Base-by-base conservation (phyloP, 2,113 vertebrate species). In the Malaclemys terrapin region DNA sequence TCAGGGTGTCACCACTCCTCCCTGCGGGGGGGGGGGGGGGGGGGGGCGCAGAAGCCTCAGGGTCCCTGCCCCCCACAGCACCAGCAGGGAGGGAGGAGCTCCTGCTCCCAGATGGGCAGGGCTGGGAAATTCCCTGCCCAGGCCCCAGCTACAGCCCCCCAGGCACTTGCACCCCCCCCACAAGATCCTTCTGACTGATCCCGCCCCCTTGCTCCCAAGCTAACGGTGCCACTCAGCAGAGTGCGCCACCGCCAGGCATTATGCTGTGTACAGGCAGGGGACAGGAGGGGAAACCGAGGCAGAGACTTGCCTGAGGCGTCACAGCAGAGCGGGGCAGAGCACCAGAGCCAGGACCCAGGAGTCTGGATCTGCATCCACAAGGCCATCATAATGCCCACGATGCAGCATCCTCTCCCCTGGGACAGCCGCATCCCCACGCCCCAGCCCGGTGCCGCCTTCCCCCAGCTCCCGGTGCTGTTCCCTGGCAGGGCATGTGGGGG, bases 1-100 rank as follows among this genome's bases (percentile, higher is more conserved):
- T 35, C 16, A 38, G 80, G 31, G 29, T 16, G 8, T 50, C 45
- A 10, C 78, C 10, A 9, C 24, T 10, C 78, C 78, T 10, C 24
- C 16, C 78, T 3, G 2, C 1, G 9, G 11, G 5, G 42, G 5
- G 1, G 52, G 4, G 24, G 8, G 52, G 10, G 8, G 29, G 31
- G 24, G 8, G 52, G 10, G 8, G 29, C 24, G 49, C 29, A 75
- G 50, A 8, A 57, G 35, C 27, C 19, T 38, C 35, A 9, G 3
- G 25, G 79, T 35, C 24, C 24, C 79, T 6, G 13, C 17, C 47
- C 29, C 49, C 29, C 42, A 42, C 42, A 42, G 42, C 42, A 42
- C 42, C 16, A 5, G 14, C 47, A 35, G 79, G 79, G n/a, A 35
- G 47, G 1, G 24, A 45, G 29, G 49, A 52, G 14, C 29, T 24